These are phyloP conservation scores for Drosophila meridionalis DNA, from an alignment of 2,888 invertebrate genomes.

Conservation along the genomic window DNA sequence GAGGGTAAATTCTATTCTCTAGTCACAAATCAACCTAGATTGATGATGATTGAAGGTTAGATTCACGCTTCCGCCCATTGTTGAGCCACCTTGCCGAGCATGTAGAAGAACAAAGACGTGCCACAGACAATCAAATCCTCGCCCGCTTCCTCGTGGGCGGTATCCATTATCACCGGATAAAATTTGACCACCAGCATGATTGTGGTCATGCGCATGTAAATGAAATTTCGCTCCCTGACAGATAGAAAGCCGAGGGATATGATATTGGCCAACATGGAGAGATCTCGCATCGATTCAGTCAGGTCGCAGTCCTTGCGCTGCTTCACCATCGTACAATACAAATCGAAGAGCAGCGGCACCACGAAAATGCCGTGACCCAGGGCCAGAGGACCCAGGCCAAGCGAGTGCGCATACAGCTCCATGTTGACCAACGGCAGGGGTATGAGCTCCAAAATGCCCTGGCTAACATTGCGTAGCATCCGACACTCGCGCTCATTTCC, in stretches of 20 bases:
- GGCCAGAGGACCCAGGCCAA: conserved; percentile 55
- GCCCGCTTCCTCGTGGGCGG: conserved; percentile 46
- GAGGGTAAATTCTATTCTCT: neutral
- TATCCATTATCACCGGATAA: conserved; percentile 58
- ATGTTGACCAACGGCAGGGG: conserved; percentile 76
- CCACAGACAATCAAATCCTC: conserved; percentile 63
- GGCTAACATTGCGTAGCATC: conserved; percentile 46
- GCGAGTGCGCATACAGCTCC: conserved; percentile 63
- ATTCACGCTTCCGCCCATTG: conserved; percentile 9
- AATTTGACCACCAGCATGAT: conserved; percentile 59
- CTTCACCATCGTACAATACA: conserved; percentile 53
- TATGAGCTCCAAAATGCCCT: conserved; percentile 63
- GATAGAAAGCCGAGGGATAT: conserved; percentile 70
- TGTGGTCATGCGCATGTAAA: conserved; percentile 64
- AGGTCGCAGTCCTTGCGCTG: conserved; percentile 48
- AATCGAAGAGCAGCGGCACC: conserved; percentile 70
- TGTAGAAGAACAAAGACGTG: conserved; percentile 52
- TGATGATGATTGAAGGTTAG: conserved; percentile 13
- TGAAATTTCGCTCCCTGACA: conserved; percentile 48
- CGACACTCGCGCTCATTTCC: neutral
- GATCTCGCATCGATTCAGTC: conserved; percentile 58
- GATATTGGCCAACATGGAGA: conserved; percentile 71
- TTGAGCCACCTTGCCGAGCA: conserved; percentile 38
- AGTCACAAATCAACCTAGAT: neutral
- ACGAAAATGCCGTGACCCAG: conserved; percentile 70